Base-by-base conservation (phyloP, 1,140 invertebrate genomes). In the Temnothorax nylanderi region DNA sequence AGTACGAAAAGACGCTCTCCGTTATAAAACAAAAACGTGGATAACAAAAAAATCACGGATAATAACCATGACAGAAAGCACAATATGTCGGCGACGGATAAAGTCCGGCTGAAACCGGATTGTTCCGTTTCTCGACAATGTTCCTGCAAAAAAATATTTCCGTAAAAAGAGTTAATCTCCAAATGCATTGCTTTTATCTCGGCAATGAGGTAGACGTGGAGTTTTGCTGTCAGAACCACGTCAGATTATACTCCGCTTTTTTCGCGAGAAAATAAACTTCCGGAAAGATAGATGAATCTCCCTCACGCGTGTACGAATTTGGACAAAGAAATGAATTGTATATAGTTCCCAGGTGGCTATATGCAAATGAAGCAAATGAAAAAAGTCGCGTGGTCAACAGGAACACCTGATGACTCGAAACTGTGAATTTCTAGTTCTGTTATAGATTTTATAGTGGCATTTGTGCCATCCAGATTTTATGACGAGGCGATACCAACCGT, bases 301-400 rank as follows among this genome's bases (percentile, higher is more conserved):
- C 2, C 34, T 69, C 41, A 41, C 16, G 2, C n/a, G 49, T 67
- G 21, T 37, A 44, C 49, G 34, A 80, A 64, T 78, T 87, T 74
- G 26, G 21, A 6, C 75, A n/a, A 87, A 87, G 41, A 56, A 87
- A 88, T 64, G 37, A 87, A 87, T 88, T 87, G 75, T 64, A n/a
- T n/a, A n/a, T n/a, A 51, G 41, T 18, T 13, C 64, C 49, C 11
- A 0, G 6, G 6, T 51, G 54, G 64, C 32, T 72, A 11, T 47
- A 80, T 64, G 56, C 16, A 54, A 49, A 32, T 44, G n/a, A 37
- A 51, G 87, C 64, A 47, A 81, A 72, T 21, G 44, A 44, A 21
- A 44, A 65, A 69, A 32, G 54, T 37, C 21, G 2, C 11, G 18
- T 13, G 13, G 47, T 16, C 47, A 54, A 37, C 77, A n/a, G 62